Evolutionary conservation across 64 coral and sea anemone genomes (phyloP).

Genomic region (Dendrophyllia cribrosa): DNA sequence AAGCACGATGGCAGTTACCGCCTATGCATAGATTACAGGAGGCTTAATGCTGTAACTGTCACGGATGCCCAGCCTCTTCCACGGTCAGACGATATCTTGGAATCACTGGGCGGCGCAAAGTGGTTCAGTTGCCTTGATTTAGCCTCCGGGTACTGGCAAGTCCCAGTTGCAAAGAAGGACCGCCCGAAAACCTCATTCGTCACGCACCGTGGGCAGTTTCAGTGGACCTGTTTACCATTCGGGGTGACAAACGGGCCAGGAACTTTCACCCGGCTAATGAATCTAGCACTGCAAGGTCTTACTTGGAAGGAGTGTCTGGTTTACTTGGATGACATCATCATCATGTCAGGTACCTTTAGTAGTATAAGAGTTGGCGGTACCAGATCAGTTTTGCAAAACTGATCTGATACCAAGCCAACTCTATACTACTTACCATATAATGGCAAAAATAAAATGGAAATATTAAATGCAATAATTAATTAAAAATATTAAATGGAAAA

Average conservation of each 20-base stretch:
- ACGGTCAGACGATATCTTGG: conserved; percentile 39
- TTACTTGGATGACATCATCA: conserved; percentile 57
- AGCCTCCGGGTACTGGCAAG: conserved; percentile 40
- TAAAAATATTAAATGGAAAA: too few species aligned
- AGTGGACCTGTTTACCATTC: conserved; percentile 55
- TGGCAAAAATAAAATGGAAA: too few species aligned
- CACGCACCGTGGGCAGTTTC: conserved; percentile 58
- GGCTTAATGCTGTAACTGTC: conserved; percentile 37
- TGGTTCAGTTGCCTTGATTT: conserved; percentile 38
- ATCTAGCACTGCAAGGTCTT: conserved; percentile 35
- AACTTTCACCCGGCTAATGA: conserved; percentile 24
- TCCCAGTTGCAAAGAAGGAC: conserved; percentile 20
- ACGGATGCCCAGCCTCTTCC: conserved; percentile 66
- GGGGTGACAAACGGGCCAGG: conserved; percentile 52
- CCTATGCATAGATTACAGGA: conserved; percentile 37
- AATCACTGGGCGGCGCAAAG: conserved; percentile 18
- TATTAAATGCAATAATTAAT: too few species aligned
- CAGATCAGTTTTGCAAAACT: too few species aligned
- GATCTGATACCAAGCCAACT: too few species aligned
- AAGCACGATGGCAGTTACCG: conserved; percentile 32
- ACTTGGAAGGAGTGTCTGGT: conserved; percentile 52
- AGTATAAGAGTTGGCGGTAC: too few species aligned
- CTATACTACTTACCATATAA: too few species aligned
- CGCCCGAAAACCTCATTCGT: conserved; percentile 46
- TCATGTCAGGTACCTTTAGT: conserved; percentile 50